phyloP scores from a whole-genome alignment of 1,140 invertebrate genomes.

The Drosophila dunni region DNA sequence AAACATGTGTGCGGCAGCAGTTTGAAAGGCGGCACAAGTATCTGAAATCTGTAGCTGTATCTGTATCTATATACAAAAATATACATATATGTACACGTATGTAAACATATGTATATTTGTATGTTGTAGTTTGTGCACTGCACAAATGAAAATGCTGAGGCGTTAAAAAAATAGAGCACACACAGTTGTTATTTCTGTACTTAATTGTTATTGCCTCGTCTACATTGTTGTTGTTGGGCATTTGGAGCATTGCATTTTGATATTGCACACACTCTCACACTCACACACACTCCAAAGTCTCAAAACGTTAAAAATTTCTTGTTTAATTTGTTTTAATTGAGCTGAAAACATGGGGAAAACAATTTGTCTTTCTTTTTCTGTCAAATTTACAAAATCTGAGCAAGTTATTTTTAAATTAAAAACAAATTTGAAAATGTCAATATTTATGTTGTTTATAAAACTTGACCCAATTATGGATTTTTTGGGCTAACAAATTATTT shows the following conservation, averaged over 20 bases:
- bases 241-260: slow-evolving; percentile 63
- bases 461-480: slow-evolving; percentile 9
- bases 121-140: slow-evolving; percentile 49
- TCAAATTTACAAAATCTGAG: background rate
- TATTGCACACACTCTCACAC: slow-evolving; percentile 33
- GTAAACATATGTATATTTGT: slow-evolving; percentile 23
- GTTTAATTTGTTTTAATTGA: slow-evolving; percentile 81
- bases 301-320: slow-evolving; percentile 51
- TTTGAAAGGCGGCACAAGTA: slow-evolving; percentile 61
- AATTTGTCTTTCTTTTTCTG: slow-evolving; percentile 52
- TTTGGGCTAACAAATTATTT: no score
- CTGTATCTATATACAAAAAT: slow-evolving; percentile 17
- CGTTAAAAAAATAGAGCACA: slow-evolving; percentile 81
- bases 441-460: background rate
- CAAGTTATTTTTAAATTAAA: slow-evolving; percentile 6
- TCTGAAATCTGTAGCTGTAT: slow-evolving; percentile 31
- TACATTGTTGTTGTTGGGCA: slow-evolving; percentile 40
- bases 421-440: background rate
- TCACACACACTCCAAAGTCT: slow-evolving; percentile 11
- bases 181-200: slow-evolving; percentile 80
- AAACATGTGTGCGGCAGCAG: slow-evolving; percentile 79
- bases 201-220: slow-evolving; percentile 73
- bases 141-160: slow-evolving; percentile 78
- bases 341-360: slow-evolving; percentile 65
- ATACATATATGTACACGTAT: slow-evolving; percentile 32